Evolutionary conservation across 92 coral and sea anemone genomes (phyloP).

Genomic region (Virgularia gustaviana): DNA sequence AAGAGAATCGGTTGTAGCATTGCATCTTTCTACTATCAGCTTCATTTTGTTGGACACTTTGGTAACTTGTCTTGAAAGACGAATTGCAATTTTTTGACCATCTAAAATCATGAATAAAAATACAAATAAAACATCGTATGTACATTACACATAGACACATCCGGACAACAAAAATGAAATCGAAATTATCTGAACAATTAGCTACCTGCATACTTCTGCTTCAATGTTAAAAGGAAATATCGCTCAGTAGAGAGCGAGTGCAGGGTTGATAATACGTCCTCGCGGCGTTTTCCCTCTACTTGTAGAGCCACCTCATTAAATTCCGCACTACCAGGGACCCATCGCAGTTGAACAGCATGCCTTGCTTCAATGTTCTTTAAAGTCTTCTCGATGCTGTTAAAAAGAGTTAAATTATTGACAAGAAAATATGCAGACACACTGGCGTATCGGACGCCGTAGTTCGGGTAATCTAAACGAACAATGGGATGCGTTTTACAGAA

Average conservation of each 20-base stretch:
- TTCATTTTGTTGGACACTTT: not conserved
- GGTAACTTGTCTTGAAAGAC: not conserved
- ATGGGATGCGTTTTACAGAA: too few species aligned
- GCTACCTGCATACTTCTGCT: conserved; percentile 10
- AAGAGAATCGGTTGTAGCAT: not conserved
- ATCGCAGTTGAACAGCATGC: not conserved
- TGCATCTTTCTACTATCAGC: not conserved
- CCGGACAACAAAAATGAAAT: too few species aligned
- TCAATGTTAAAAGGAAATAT: not conserved
- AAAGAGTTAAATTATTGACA: not conserved
- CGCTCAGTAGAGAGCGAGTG: not conserved
- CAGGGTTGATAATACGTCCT: not conserved
- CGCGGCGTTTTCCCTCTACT: not conserved
- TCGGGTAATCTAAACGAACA: too few species aligned
- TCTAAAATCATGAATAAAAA: too few species aligned
- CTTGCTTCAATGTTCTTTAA: not conserved
- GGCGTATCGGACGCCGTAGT: too few species aligned
- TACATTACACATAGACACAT: too few species aligned
- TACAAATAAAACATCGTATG: too few species aligned
- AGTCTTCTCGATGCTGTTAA: not conserved
- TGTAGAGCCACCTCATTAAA: not conserved
- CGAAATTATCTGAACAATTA: too few species aligned
- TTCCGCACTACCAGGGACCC: not conserved
- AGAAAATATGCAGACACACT: not conserved
- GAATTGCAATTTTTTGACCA: not conserved